A percentile compares a stretch with the other conserved stretches of the same genome.
phyloP scores from a whole-genome alignment of 2,797 vertebrate genomes.

The Toxotes lorentzi region DNA sequence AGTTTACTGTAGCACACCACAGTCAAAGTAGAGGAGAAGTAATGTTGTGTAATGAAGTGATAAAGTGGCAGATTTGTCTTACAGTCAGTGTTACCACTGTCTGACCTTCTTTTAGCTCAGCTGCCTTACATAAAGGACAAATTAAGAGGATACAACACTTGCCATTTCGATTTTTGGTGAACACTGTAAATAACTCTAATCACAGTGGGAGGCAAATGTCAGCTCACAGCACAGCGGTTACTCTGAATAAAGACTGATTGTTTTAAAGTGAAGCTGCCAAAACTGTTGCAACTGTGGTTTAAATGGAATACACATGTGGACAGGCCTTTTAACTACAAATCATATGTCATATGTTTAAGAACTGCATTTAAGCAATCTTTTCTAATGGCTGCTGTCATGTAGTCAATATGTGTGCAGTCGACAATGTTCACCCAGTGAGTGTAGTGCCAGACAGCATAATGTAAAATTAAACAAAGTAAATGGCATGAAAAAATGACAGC shows the following conservation, averaged over 20 bases:
- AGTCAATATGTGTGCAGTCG: neutral
- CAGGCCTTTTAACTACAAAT: neutral
- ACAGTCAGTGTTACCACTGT: neutral
- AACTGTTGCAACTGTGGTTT: neutral
- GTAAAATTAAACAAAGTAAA: constrained; percentile 38
- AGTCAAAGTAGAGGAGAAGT: neutral
- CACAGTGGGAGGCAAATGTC: neutral
- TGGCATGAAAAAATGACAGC: constrained; percentile 19
- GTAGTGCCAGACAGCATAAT: constrained; percentile 5
- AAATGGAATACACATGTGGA: neutral
- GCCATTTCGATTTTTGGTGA: neutral
- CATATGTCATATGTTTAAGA: neutral
- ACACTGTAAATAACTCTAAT: neutral
- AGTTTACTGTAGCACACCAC: neutral
- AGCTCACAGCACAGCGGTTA: neutral
- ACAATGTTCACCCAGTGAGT: neutral
- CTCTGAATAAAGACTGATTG: neutral
- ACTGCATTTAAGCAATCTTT: neutral
- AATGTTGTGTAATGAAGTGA: no score
- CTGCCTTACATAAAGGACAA: constrained; percentile 4
- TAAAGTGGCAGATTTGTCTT: neutral
- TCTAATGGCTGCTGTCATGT: neutral
- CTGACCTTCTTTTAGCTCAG: neutral
- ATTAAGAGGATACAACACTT: neutral
- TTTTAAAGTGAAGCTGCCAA: constrained; percentile 4